phyloP scores from a whole-genome alignment of 2,113 vertebrate species.

The Zeus faber region DNA sequence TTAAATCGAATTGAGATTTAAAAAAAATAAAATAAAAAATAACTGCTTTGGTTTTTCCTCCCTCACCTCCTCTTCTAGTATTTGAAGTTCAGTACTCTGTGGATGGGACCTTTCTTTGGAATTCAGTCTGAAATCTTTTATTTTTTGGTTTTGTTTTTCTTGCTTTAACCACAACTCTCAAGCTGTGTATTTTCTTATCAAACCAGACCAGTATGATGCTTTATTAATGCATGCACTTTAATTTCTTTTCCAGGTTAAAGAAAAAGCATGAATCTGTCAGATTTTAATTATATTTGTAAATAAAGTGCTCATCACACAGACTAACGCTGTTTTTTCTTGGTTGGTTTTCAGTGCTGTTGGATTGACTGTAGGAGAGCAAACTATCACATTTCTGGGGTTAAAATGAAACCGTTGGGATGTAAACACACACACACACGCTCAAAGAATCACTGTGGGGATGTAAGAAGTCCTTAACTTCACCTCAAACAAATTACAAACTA shows the following conservation, averaged over 20 bases:
- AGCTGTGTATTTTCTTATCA: conserved; percentile 96
- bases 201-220: conserved; percentile 83
- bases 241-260: conserved; percentile 83
- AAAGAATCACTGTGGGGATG: too few species aligned
- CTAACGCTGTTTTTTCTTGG: too few species aligned
- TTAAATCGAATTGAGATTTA: conserved; percentile 83
- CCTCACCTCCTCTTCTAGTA: conserved; percentile 68
- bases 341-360: too few species aligned
- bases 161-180: conserved; percentile 88
- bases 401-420: too few species aligned
- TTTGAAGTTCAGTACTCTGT: conserved; percentile 60
- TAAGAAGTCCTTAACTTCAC: too few species aligned
- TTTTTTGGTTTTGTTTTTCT: conserved; percentile 71
- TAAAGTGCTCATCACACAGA: conserved; percentile 94
- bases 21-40: too few species aligned
- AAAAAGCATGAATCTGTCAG: conserved; percentile 95
- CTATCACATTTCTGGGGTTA: too few species aligned
- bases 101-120: conserved; percentile 70
- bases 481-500: too few species aligned
- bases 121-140: conserved; percentile 22
- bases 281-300: conserved; percentile 99
- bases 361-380: too few species aligned
- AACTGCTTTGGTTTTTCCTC: conserved; percentile 76
- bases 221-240: conserved; percentile 99
- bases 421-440: too few species aligned